Conservation (phyloP, 1,140 invertebrate species). For the Caerostris darwini region DNA sequence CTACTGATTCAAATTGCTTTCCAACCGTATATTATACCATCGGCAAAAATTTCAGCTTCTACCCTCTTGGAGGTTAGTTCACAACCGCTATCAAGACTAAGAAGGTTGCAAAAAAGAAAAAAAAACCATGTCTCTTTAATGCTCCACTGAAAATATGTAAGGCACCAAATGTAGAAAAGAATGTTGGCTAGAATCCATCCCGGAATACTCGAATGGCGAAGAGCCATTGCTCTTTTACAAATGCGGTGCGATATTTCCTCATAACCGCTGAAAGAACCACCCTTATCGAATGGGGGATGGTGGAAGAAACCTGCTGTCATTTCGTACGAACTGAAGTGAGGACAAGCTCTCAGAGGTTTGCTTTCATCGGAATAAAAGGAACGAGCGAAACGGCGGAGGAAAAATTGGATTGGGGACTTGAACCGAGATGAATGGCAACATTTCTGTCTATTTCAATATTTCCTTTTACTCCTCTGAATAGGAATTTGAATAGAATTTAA, state of each 20-base stretch:
- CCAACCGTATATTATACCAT: no score
- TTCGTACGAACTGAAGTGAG: not conserved
- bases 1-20: no score
- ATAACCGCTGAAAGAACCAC: not conserved
- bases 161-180: not conserved
- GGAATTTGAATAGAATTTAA: no score
- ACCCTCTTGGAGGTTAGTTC: no score
- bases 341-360: not conserved
- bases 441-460: no score
- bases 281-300: not conserved
- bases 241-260: not conserved
- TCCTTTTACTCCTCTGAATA: no score
- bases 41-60: no score
- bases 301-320: not conserved
- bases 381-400: not conserved
- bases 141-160: no score
- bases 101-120: no score
- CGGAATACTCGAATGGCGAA: not conserved
- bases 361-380: not conserved
- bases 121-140: no score
- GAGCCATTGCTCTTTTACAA: not conserved
- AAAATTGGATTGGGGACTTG: not conserved
- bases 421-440: no score
- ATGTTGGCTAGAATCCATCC: not conserved
- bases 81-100: no score